These are phyloP conservation scores for Phaonia tiefii DNA, from an alignment of 2,888 invertebrate genomes.

Conservation along the genomic window DNA sequence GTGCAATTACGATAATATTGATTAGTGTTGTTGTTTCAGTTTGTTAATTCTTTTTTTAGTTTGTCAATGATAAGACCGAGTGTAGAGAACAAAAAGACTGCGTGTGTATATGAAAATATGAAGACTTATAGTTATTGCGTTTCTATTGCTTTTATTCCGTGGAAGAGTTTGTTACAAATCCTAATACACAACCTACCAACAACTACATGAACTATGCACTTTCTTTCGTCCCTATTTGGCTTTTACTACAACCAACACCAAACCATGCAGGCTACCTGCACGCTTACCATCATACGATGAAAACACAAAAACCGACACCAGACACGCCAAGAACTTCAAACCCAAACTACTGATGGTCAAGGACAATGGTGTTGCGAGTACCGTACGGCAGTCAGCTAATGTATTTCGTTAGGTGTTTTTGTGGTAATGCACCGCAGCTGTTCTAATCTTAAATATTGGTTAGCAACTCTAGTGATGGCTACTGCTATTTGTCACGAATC, in stretches of 20 bases:
- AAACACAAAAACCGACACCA: slow-evolving; percentile 32
- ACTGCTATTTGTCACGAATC: slow-evolving; percentile 59
- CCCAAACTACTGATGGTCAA: slow-evolving; percentile 47
- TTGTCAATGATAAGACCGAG: slow-evolving; percentile 36
- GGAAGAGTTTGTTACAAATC: background rate
- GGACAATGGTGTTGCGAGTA: slow-evolving; percentile 24
- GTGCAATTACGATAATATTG: background rate
- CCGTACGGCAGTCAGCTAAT: background rate
- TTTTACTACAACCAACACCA: slow-evolving; percentile 9
- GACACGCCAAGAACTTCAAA: slow-evolving; percentile 55
- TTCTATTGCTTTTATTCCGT: background rate
- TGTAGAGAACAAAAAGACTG: slow-evolving; percentile 5
- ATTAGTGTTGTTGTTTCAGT: slow-evolving; percentile 25
- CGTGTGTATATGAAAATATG: slow-evolving; percentile 1
- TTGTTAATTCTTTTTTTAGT: slow-evolving; percentile 22
- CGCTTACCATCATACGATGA: background rate
- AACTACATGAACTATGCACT: too few relatives aligned
- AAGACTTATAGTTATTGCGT: slow-evolving; percentile 17
- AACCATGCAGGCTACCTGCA: background rate
- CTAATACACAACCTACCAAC: slow-evolving; percentile 5
- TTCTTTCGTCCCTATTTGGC: background rate
- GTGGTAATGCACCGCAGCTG: background rate
- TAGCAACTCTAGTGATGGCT: background rate
- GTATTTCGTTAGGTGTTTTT: too few relatives aligned
- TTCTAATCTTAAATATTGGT: slow-evolving; percentile 1